Evolutionary conservation across 2,113 vertebrate genomes (phyloP), one percentile per base, ranked within the genome.

Genomic region (Camelus dromedarius): DNA sequence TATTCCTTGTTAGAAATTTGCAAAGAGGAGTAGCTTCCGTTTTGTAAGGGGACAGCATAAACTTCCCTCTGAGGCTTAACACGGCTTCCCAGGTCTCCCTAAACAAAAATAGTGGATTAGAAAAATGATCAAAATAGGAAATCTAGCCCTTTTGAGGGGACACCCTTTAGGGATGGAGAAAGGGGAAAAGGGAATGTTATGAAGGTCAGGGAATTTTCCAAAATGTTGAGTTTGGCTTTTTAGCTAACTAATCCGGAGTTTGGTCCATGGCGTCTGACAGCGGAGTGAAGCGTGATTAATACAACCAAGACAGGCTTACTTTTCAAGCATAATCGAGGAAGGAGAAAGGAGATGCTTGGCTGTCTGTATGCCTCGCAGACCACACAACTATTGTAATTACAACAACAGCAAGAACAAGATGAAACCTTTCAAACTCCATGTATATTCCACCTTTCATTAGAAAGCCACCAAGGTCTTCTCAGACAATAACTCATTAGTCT

Each of bases 401-500:
- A 76, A 52, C 52, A 48, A 75, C 62, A 81, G 69, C 20, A 35
- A 35, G 35, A 35, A 79, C 60, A 86, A 82, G 95, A 93, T 83
- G 76, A 95, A 91, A 56, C 38, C 58, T 80, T 79, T 77, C 76
- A 81, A 82, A 67, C 32, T 83, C 52, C 82, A 48, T 95, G 35
- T 56, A 81, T 96, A 91, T 95, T 79, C 64, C 20, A 83, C 69
- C 93, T 97, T 95, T 92, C 89, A 86, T 92, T 56, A 69, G 48
- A 95, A 93, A 95, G 75, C 80, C 70, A 28, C 96, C 38, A 84
- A 96, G 89, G 72, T 96, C 80, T 93, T 91, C 93, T 69, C 87
- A 90, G 91, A 96, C 89, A 98, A 95, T 97, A 95, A 92, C 87
- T 96, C 96, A 97, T 97, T 97, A 97, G 95, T 95, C 92, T 96